These are phyloP conservation scores for Nomada fucata DNA, from an alignment of 2,888 invertebrate genomes.

Conservation along the genomic window DNA sequence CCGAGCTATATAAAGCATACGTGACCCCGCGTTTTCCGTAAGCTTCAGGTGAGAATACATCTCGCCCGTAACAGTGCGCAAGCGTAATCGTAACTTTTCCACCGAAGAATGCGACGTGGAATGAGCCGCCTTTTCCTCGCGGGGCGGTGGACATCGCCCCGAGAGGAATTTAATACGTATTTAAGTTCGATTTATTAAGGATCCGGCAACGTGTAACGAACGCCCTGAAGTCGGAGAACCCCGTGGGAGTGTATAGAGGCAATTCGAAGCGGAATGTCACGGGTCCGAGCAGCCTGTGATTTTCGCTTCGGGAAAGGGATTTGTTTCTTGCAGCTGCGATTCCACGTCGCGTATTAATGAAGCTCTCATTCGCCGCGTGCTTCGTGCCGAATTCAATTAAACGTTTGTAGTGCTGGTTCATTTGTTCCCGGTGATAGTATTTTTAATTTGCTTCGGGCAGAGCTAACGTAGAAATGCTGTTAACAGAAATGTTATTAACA, in stretches of 20 bases:
- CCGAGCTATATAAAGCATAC: slow-evolving; percentile 34
- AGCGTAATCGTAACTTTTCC: slow-evolving; percentile 28
- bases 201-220: neutral
- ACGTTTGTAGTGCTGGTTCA: too few species aligned
- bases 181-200: slow-evolving; percentile 37
- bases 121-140: too few species aligned
- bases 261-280: neutral
- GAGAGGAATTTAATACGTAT: slow-evolving; percentile 21
- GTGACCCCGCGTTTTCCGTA: slow-evolving; percentile 49
- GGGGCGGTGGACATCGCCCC: neutral
- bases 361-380: neutral
- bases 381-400: neutral
- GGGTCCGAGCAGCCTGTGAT: slow-evolving; percentile 5
- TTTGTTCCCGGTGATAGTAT: too few species aligned
- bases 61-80: slow-evolving; percentile 8
- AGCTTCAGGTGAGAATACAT: slow-evolving; percentile 48
- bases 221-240: neutral
- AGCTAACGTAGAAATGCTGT: too few species aligned
- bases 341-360: neutral
- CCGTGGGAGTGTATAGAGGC: neutral
- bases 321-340: neutral
- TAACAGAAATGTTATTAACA: too few species aligned
- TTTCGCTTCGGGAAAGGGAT: slow-evolving; percentile 4
- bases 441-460: too few species aligned
- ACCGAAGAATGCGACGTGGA: neutral